These are phyloP conservation scores for Sebastes cheni DNA, from an alignment of 2,797 vertebrate genomes.

Conservation along the genomic window DNA sequence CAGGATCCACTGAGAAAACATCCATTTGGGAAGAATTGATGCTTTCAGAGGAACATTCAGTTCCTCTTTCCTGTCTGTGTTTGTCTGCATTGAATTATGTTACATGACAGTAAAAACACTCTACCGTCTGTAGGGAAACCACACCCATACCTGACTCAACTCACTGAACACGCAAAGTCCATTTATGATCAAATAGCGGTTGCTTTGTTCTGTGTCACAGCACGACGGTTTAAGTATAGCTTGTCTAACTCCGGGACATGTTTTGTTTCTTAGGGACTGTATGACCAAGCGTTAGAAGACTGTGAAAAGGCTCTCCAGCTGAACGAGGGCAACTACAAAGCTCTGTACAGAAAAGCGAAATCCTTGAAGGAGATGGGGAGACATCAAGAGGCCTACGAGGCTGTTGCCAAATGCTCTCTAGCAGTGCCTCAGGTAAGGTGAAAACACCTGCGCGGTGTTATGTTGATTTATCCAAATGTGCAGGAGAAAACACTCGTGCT, in stretches of 20 bases:
- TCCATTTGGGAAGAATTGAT: background rate
- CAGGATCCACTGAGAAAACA: background rate
- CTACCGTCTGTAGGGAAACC: background rate
- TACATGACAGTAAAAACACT: slow-evolving; percentile 3
- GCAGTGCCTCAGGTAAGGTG: slow-evolving; percentile 91
- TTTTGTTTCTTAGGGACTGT: slow-evolving; percentile 82
- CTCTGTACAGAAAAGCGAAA: slow-evolving; percentile 92
- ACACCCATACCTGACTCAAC: slow-evolving; percentile 3
- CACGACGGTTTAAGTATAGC: background rate
- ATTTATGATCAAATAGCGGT: background rate
- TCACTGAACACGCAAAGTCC: slow-evolving; percentile 4
- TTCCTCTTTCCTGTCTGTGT: background rate
- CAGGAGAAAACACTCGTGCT: background rate
- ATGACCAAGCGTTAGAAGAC: slow-evolving; percentile 91
- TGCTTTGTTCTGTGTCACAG: background rate
- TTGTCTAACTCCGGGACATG: background rate
- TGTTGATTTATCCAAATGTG: background rate
- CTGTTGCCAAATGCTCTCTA: slow-evolving; percentile 94
- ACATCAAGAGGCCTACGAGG: slow-evolving; percentile 92
- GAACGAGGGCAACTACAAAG: slow-evolving; percentile 91
- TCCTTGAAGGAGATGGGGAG: slow-evolving; percentile 90
- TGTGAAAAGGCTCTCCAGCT: slow-evolving; percentile 90
- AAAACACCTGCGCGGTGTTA: background rate
- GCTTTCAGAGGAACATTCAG: background rate
- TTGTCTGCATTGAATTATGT: background rate